Base-by-base conservation (phyloP, 2,888 invertebrate genomes). In the Diaperis boleti region DNA sequence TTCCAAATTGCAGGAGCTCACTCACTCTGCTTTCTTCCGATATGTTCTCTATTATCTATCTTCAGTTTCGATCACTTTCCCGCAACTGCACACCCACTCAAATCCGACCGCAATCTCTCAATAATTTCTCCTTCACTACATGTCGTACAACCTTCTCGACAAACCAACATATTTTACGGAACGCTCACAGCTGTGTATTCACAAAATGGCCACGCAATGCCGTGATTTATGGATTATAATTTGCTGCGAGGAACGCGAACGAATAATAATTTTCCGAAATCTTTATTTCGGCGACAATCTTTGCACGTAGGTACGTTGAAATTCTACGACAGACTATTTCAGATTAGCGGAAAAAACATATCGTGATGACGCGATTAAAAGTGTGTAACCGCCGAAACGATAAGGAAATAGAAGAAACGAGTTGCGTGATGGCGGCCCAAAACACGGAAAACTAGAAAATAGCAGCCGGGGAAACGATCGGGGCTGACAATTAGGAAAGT, bases 331-430 rank as follows among this genome's bases (percentile, higher is more conserved):
- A 29, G 8, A 5, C 33, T n/a, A 17, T 20, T 31, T 41, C 35
- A 11, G 18, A 49, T 49, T 33, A 49, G 10, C 18, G 18, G 18
- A 49, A 49, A 11, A 49, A 49, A 49, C 33, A 18, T 17, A 49
- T 49, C 35, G 49, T 33, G 49, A 35, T 49, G 49, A 49, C 18
- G 10, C 31, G 33, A 49, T 49, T 49, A 33, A 35, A 49, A 33
- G 10, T 22, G 17, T 33, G 14, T 45, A 45, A 26, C 26, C n/a
- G 44, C 14, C 29, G 14, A 3, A 35, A 49, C 49, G 33, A 49
- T 49, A 49, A 33, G 8, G 6, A n/a, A 26, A n/a, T 26, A 26
- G 26, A 5, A 47, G 49, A 33, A 49, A 49, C 37, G 52, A 18
- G 14, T 42, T 52, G 52, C 52, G 52, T 52, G 52, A 39, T 18